Evolutionary conservation across 1,140 invertebrate genomes (phyloP), one percentile per base, ranked within the genome.

Genomic region (Metaphire vulgaris): DNA sequence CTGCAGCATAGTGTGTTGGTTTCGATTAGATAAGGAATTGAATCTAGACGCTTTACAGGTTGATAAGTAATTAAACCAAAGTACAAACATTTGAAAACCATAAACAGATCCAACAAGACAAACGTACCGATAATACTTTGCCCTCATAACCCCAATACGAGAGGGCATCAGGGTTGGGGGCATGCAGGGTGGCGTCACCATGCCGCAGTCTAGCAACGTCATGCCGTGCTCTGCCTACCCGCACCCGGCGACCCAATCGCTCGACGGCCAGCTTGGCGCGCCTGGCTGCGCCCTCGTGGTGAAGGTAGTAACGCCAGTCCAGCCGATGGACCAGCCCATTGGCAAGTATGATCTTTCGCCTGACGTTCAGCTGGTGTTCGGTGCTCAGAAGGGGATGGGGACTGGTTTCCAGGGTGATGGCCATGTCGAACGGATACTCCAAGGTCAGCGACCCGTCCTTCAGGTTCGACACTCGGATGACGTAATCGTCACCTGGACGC

Each of bases 301-400:
- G 80, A 70, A 86, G 80, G 78, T 85, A 87, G 77, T 97, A 98
- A 65, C 94, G 89, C 95, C 96, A 98, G 87, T 97, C 95, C 78
- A 98, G 93, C 76, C 93, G 89, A 83, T 97, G 97, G 0, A 95
- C 92, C 31, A 96, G 86, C 82, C 96, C 94, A 0, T 76, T 93
- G 12, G 84, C 82, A 12, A 82, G 92, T 56, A 95, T 87, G 90
- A 96, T 93, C 87, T 96, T 93, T 16, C 94, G 92, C 87, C 96
- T 94, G 0, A 96, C 92, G 1, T 93, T 93, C 79, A 96, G 87
- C 1, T 92, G 91, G 0, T 93, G 91, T 87, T 95, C 92, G 31
- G 82, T 83, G 74, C 82, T 83, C 33, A 96, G 86, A 1, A 96
- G 85, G 0, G 93, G 93, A 87, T 96, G 94, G 66, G 93, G 90